Evolutionary conservation across 92 coral and sea anemone species (phyloP).

Genomic region (Micromussa lordhowensis): DNA sequence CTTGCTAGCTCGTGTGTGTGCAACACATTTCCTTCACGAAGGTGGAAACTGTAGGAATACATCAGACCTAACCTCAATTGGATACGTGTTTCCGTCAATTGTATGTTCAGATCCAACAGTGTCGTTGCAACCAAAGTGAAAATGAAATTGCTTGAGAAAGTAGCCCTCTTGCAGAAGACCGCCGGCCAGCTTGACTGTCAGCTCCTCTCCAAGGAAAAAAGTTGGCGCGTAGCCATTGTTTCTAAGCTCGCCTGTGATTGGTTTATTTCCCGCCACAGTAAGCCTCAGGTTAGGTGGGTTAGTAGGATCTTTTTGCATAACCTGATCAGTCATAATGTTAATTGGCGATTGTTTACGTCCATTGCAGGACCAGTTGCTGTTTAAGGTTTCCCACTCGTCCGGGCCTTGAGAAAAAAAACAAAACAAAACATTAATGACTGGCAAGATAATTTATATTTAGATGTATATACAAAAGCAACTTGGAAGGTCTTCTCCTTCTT

Average conservation of each 20-base stretch:
- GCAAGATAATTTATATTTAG: no score
- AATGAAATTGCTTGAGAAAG: conserved; percentile 71
- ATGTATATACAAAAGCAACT: no score
- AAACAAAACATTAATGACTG: neutral
- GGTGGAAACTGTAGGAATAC: no score
- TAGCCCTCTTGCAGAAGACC: conserved; percentile 62
- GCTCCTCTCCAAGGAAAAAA: conserved; percentile 37
- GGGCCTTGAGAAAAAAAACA: conserved; percentile 45
- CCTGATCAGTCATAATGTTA: conserved; percentile 44
- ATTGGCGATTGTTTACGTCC: conserved; percentile 62
- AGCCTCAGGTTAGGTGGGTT: conserved; percentile 66
- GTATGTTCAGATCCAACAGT: conserved; percentile 76
- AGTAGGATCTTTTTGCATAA: conserved; percentile 61
- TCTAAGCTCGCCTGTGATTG: conserved; percentile 63
- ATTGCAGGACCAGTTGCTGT: conserved; percentile 59
- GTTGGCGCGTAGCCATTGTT: conserved; percentile 74
- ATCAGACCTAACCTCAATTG: conserved; percentile 55
- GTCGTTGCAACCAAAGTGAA: conserved; percentile 73
- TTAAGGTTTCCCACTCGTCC: conserved; percentile 66
- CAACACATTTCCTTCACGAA: no score
- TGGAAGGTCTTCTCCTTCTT: no score
- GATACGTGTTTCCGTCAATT: conserved; percentile 73
- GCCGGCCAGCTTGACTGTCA: conserved; percentile 64
- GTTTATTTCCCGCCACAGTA: conserved; percentile 60
- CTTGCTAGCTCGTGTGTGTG: no score